A percentile compares a stretch with the other conserved stretches of the same genome.
These are phyloP conservation scores for Venturia canescens DNA, from an alignment of 1,140 invertebrate genomes.

Conservation along the genomic window DNA sequence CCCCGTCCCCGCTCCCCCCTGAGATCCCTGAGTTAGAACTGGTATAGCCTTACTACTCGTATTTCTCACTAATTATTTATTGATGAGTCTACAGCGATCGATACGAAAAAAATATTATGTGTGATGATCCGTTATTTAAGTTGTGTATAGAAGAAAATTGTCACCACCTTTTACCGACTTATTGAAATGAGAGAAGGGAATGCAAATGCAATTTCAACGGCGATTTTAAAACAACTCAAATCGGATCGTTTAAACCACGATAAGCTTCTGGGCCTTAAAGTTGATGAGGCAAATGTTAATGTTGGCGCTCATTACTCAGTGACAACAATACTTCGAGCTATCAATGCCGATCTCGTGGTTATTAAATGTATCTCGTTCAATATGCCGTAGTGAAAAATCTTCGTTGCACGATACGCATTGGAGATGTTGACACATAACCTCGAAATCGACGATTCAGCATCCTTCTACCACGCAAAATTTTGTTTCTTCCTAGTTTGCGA, in stretches of 20 bases:
- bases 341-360: constrained; percentile 61
- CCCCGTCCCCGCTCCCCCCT: too few species aligned
- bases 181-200: constrained; percentile 57
- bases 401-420: not conserved
- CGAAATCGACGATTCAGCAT: constrained; percentile 9
- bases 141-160: constrained; percentile 43
- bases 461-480: not conserved
- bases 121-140: constrained; percentile 52
- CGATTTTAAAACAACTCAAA: constrained; percentile 57
- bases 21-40: too few species aligned
- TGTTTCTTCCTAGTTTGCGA: not conserved
- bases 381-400: constrained; percentile 42
- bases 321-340: constrained; percentile 54
- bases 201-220: constrained; percentile 58
- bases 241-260: constrained; percentile 58
- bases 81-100: constrained; percentile 53
- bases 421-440: constrained; percentile 19
- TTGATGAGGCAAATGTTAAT: constrained; percentile 68
- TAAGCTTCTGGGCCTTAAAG: constrained; percentile 67
- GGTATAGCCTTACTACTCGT: too few species aligned
- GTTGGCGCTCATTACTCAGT: constrained; percentile 67
- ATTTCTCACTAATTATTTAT: constrained; percentile 52
- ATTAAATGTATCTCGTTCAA: constrained; percentile 71
- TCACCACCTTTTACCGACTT: constrained; percentile 58
- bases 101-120: constrained; percentile 50